Evolutionary conservation across 2,113 vertebrate genomes (phyloP), one percentile per base, ranked within the genome.

Genomic region (Ancistrus triradiatus): DNA sequence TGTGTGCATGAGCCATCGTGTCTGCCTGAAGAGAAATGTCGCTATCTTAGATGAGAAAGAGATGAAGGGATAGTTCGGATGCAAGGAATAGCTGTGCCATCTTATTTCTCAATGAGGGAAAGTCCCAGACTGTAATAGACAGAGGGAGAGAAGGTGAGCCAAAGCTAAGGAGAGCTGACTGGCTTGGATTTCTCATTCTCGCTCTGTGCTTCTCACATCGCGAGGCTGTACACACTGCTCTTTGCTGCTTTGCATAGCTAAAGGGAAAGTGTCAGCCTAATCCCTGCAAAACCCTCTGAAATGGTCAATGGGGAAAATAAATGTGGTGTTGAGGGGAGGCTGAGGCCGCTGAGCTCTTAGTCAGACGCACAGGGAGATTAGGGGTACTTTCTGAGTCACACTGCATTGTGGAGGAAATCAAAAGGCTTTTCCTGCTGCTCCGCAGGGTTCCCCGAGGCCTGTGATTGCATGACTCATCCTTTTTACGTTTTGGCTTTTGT

Each of bases 31-130:
- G 7, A 31, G 27, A 4, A 31, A 31, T 31, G 3, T 31, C 7
- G 7, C 27, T 31, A 31, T 31, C 27, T 31, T 31, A 51, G 13
- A 13, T 24, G 17, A 52, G 22, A 17, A 15, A 51, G 37, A 59
- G 48, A 60, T 35, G 49, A 37, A 42, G 22, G 24, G 24, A 42
- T 57, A 37, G 47, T 57, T 58, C 7, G 4, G 51, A 62, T 67
- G 51, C 35, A 51, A 56, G 21, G 19, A 67, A 63, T 44, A 58
- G 51, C 43, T 28, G 42, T 48, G 51, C 15, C 51, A 15, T 72
- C n/a, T n/a, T n/a, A n/a, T n/a, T n/a, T n/a, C 58, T 58, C 35
- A 42, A 42, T 58, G 37, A 67, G 58, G 70, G 70, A 72, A 59
- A 67, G 66, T 72, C 70, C 70, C 58, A 43, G 27, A 70, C 37